Conservation (phyloP, 2,888 invertebrate genomes). For the Physocephala rufipes region DNA sequence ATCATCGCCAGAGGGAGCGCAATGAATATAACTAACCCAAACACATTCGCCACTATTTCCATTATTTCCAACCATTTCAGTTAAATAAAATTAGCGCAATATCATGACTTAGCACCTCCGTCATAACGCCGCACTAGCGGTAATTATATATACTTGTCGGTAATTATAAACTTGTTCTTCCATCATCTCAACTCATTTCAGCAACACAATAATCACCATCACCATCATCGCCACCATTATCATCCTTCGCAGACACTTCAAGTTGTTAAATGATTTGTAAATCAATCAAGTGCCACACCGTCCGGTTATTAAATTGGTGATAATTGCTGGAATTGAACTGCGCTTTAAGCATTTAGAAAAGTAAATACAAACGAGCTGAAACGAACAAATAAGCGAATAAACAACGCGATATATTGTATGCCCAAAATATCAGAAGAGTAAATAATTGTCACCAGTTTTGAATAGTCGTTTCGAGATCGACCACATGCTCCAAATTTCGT, state of each 20-base stretch:
- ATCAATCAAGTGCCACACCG: conserved; percentile 1
- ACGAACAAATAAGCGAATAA: too few relatives aligned
- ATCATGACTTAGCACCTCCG: conserved; percentile 4
- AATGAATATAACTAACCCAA: too few relatives aligned
- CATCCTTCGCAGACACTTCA: not conserved
- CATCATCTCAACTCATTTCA: too few relatives aligned
- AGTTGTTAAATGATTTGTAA: conserved; percentile 7
- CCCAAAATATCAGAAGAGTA: not conserved
- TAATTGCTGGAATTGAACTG: conserved; percentile 6
- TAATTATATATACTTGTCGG: too few relatives aligned
- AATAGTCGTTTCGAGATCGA: not conserved
- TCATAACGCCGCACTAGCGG: not conserved
- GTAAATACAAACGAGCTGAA: not conserved
- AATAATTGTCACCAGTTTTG: conserved; percentile 1
- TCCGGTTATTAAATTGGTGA: conserved; percentile 18
- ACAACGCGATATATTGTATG: too few relatives aligned
- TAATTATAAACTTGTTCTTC: too few relatives aligned
- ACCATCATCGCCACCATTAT: too few relatives aligned
- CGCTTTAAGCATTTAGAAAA: conserved; percentile 8
- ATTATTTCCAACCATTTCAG: too few relatives aligned
- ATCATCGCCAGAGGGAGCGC: too few relatives aligned
- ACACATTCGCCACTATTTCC: too few relatives aligned
- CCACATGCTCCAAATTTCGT: not conserved
- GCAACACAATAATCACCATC: too few relatives aligned
- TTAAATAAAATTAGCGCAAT: too few relatives aligned